Evolutionary conservation across 2,888 invertebrate species (phyloP), one percentile per base, ranked within the genome.

Genomic region (Petrophora chlorosata): DNA sequence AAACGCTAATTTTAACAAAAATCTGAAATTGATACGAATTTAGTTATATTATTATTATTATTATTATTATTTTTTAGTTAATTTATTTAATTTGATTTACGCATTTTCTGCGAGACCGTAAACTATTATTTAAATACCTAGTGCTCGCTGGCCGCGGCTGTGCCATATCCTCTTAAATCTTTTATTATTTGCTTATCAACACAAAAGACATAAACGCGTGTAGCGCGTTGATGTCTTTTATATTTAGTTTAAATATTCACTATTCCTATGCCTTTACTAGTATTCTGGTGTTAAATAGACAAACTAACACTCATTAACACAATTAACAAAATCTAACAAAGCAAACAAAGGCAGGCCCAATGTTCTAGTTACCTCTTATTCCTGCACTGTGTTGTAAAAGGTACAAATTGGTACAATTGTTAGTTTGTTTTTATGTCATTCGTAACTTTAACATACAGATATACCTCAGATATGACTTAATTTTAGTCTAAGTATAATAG

Each of bases 261-360:
- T 12, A n/a, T 33, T 40, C 28, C 1, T 8, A 29, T 26, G 16
- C 4, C 13, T 29, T 43, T 38, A 41, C 16, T 46, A 34, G 9
- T 53, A 50, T 57, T 53, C 58, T 45, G 55, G 50, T 66, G 71
- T 65, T 73, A 73, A 70, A 67, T 71, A 59, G 62, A 62, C 39
- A 12, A 14, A 16, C 19, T 42, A 41, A 22, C 48, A n/a, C 36
- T 39, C 12, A 50, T 64, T 58, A 59, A 61, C 40, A 39, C 62
- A 66, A 73, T 79, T 79, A 78, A 65, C 67, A 69, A 62, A 63
- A 59, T 71, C 15, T 40, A 25, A 10, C 63, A 70, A 56, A 65
- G 53, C 65, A 53, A 42, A 59, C 59, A 63, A 63, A 64, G 57
- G 56, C 42, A 56, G 38, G 19, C 40, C 36, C 52, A 53, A 29